Evolutionary conservation across 37 sponge, comb jelly and placozoan species (phyloP).

Genomic region (Tethya wilhelma): DNA sequence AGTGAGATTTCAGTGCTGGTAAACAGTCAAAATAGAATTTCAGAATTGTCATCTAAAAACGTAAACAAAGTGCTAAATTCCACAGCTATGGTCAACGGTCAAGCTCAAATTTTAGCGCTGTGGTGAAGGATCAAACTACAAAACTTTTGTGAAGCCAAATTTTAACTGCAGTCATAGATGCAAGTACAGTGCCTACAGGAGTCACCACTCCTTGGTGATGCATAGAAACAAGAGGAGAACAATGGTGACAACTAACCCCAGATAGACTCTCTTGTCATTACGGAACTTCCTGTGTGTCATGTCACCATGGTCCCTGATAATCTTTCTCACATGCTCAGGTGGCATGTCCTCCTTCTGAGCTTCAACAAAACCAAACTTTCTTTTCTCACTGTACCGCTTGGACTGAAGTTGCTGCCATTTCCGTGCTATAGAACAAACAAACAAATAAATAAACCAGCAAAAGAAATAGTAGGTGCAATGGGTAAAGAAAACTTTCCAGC

Average conservation of each 20-base stretch:
- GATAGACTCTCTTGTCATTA: slow-evolving; percentile 99
- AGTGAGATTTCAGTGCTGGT: too few species aligned
- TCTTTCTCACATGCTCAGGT: slow-evolving; percentile 98
- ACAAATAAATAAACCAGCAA: neutral
- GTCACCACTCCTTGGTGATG: too few species aligned
- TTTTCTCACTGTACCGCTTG: slow-evolving; percentile 97
- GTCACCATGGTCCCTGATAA: slow-evolving; percentile 99
- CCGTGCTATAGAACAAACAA: slow-evolving; percentile 69
- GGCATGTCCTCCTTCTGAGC: slow-evolving; percentile 99
- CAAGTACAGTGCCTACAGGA: too few species aligned
- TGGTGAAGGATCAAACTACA: too few species aligned
- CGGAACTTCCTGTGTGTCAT: slow-evolving; percentile 99
- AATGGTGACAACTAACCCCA: slow-evolving; percentile 91
- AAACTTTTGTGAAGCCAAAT: too few species aligned
- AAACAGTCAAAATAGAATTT: too few species aligned
- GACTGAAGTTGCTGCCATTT: slow-evolving; percentile 99
- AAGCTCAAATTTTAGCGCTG: neutral
- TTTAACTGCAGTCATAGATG: too few species aligned
- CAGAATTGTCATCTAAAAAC: too few species aligned
- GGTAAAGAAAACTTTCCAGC: neutral
- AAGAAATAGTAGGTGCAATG: neutral
- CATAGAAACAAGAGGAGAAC: too few species aligned
- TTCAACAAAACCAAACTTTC: slow-evolving; percentile 99
- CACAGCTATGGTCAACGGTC: neutral
- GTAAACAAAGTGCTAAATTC: too few species aligned